Conservation (phyloP, 2,113 vertebrate species). For the Melanostigma gelatinosum region DNA sequence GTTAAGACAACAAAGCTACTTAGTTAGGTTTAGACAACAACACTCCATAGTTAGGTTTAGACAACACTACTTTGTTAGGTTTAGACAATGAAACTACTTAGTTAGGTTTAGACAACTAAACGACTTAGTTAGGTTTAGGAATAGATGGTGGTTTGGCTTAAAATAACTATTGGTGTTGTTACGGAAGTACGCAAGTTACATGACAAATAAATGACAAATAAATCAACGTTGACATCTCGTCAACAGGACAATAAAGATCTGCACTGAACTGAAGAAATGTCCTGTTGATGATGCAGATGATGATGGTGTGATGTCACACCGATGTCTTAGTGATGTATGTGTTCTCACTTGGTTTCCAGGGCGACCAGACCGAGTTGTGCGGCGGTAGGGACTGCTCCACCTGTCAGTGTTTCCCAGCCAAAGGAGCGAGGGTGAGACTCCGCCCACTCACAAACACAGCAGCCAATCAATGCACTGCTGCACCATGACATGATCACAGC, state of each 20-base stretch:
- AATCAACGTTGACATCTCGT: no score
- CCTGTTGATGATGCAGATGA: background rate
- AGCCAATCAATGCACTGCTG: conserved; percentile 19
- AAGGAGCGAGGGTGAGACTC: conserved; percentile 85
- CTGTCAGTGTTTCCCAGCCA: conserved; percentile 86
- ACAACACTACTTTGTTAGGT: no score
- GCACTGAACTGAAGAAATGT: background rate
- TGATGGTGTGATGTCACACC: background rate
- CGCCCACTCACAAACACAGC: background rate
- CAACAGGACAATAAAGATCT: background rate
- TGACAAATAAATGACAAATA: no score
- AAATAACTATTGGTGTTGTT: no score
- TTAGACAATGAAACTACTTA: no score
- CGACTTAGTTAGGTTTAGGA: no score
- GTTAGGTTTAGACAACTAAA: no score
- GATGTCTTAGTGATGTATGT: conserved; percentile 4
- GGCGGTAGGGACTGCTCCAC: conserved; percentile 84
- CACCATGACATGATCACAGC: conserved; percentile 20
- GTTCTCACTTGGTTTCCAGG: conserved; percentile 65
- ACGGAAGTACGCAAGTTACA: no score
- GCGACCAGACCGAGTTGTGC: conserved; percentile 71
- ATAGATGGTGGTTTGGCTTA: no score
- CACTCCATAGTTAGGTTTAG: no score
- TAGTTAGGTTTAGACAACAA: no score
- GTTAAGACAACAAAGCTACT: no score